Base-by-base conservation (phyloP, 2,113 vertebrate species). In the Crotalus horridus region DNA sequence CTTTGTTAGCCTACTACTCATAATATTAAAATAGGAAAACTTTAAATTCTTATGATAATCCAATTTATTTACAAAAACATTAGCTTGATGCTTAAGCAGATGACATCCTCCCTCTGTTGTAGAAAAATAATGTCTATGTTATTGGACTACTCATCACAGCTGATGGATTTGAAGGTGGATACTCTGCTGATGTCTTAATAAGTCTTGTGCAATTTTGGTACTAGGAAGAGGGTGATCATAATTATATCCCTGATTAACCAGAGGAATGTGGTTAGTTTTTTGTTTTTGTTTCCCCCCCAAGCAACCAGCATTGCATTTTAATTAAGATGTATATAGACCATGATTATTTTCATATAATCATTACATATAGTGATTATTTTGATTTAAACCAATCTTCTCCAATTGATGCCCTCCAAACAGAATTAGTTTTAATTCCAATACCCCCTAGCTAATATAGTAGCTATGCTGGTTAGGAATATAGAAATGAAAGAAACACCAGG, bases 121-220 rank as follows among this genome's bases (percentile, higher is more conserved):
- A 56, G 87, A 56, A 55, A 61, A 61, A 61, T 7, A 61, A 58
- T 26, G 20, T 24, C 11, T 26, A 59, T 23, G 46, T 7, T 43
- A 89, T 56, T 58, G 54, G 56, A 23, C 12, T n/a, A 26, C 29
- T 29, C 1, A 91, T 58, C 2, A 0, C 64, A 0, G 61, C 59
- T 90, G 29, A 61, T 59, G 46, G 24, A 54, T 89, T 26, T 33
- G 87, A 90, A 91, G 92, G 69, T 21, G 2, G n/a, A 24, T 26
- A 74, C 61, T 92, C 0, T 12, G 64, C 46, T 85, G 29, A 21
- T 11, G 11, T 90, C 74, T 64, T 53, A 1, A 89, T 85, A 21
- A 69, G 92, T 43, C 94, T 93, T 87, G 81, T 69, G 2, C 39
- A 95, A 93, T 91, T 92, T 46, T 85, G 88, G 92, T 46, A 85